These are phyloP conservation scores for Trochalopteron elliotii DNA, from an alignment of 2,113 vertebrate genomes.

Conservation along the genomic window DNA sequence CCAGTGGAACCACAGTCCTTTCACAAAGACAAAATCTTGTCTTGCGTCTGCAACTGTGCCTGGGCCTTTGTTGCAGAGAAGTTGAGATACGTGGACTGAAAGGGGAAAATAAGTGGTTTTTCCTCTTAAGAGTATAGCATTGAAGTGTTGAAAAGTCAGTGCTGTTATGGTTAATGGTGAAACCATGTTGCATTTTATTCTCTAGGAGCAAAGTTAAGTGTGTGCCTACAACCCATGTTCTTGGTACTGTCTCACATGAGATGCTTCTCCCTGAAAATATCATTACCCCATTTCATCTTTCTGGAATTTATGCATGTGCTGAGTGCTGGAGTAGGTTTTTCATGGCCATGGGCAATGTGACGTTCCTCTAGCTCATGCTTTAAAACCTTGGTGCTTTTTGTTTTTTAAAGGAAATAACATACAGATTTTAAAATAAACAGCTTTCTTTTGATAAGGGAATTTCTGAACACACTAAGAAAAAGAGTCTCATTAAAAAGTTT, in stretches of 20 bases:
- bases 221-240: background rate
- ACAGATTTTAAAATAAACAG: background rate
- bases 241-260: background rate
- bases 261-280: background rate
- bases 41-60: background rate
- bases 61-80: background rate
- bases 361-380: background rate
- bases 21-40: background rate
- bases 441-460: background rate
- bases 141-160: background rate
- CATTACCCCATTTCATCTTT: background rate
- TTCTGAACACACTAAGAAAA: background rate
- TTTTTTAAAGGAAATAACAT: background rate
- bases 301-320: background rate
- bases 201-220: background rate
- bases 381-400: background rate
- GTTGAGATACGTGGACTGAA: background rate
- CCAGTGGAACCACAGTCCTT: background rate
- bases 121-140: background rate
- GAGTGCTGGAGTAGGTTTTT: background rate
- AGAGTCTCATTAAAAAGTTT: background rate
- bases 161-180: background rate
- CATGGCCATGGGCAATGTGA: background rate
- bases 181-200: background rate
- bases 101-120: rapidly evolving